Base-by-base conservation (phyloP, 2,797 vertebrate genomes). In the Gephyroberyx darwinii region DNA sequence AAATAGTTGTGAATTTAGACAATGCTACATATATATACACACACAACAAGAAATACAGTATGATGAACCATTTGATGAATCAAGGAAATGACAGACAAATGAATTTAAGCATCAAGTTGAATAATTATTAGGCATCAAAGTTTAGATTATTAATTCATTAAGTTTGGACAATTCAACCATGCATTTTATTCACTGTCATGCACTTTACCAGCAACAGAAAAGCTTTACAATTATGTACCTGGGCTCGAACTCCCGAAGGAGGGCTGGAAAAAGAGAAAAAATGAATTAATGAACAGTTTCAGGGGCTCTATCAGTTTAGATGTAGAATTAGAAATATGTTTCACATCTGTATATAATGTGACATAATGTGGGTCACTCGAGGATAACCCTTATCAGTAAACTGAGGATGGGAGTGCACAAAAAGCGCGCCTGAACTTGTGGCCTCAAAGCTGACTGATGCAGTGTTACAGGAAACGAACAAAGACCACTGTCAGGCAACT, bases 191-290 rank as follows among this genome's bases (percentile, higher is more conserved):
- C 33, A 35, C 17, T 9, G 2, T 7, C n/a, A 50, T 61, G 22
- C 13, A 77, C 3, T 20, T 16, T 59, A 45, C 43, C 10, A 64
- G 43, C 39, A 54, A 47, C 26, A 67, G 20, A 47, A 55, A 61
- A 5, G 4, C 2, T 41, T 6, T 5, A 69, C 78, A 70, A 53
- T 20, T 30, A 16, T 69, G 87, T 95, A 98, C 98, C 98, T 98
- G 97, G 97, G 93, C 96, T 99, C 91, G 96, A 94, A 93, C 96
- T 98, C 91, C 96, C 96, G 93, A 98, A 88, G 93, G 97, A 98
- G 95, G 96, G 95, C 97, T 98, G 88, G 8, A 93, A 90, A 89
- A 80, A 79, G 84, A 80, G 88, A 75, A 71, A 78, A 81, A 13
- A 83, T 17, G 35, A 52, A 41, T 64, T 58, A 8, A 8, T 20